Conservation (phyloP, 2,888 invertebrate species). For the Cacoxenus indagator region DNA sequence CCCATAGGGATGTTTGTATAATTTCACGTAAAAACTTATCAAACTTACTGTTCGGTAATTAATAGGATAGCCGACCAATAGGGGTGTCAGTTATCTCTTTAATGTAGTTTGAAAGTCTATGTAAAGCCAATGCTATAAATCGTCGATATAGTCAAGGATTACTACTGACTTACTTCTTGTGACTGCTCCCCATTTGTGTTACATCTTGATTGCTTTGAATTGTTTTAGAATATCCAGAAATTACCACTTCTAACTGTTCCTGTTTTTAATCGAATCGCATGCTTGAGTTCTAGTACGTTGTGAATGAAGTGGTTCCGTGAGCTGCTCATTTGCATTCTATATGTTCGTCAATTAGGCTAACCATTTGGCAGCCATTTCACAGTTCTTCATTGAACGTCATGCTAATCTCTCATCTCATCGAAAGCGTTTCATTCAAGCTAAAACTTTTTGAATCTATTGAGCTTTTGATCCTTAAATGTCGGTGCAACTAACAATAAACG, state of each 20-base stretch:
- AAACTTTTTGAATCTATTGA: background rate
- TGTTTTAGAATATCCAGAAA: background rate
- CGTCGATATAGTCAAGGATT: no score
- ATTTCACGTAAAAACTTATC: no score
- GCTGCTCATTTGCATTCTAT: background rate
- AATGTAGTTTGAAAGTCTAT: no score
- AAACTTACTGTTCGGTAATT: no score
- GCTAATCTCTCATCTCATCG: conserved; percentile 6
- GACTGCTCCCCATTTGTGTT: background rate
- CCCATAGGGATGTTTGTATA: no score
- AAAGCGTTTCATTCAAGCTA: conserved; percentile 17
- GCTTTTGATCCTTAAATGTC: background rate
- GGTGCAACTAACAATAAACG: conserved; percentile 47
- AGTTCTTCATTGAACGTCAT: background rate
- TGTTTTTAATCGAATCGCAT: background rate
- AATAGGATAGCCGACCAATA: no score
- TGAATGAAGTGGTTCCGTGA: background rate
- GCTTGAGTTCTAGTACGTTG: background rate
- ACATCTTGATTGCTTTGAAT: background rate
- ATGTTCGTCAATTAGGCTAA: background rate
- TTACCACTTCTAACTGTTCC: background rate
- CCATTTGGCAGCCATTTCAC: background rate
- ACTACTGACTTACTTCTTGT: no score
- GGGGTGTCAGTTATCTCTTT: no score
- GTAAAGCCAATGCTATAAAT: no score